Conservation (phyloP, 1,140 invertebrate genomes). For the Elymnias hypermnestra region DNA sequence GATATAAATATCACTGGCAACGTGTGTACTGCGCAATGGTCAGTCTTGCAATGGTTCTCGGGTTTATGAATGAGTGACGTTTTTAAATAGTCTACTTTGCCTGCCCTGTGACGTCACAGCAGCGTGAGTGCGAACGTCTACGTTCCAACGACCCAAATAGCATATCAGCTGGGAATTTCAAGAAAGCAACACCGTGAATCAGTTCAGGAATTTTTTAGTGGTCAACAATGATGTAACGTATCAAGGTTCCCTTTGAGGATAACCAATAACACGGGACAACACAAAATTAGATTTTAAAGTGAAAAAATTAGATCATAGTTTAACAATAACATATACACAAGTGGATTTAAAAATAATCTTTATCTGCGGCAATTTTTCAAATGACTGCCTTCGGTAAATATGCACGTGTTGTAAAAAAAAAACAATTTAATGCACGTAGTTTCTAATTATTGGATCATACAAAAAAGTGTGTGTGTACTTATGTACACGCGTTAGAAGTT, state of each 20-base stretch:
- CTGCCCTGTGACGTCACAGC: constrained; percentile 42
- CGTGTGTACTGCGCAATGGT: constrained; percentile 52
- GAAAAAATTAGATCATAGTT: no score
- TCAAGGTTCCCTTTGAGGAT: not conserved
- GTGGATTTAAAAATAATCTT: no score
- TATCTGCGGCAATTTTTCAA: no score
- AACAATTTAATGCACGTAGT: no score
- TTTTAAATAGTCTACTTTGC: constrained; percentile 48
- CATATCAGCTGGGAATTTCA: constrained; percentile 35
- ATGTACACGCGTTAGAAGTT: no score
- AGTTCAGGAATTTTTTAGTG: constrained; percentile 3
- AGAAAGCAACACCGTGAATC: constrained; percentile 25
- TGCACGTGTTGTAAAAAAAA: no score
- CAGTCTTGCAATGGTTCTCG: constrained; percentile 41
- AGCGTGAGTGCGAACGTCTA: constrained; percentile 45
- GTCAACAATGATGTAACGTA: constrained; percentile 2
- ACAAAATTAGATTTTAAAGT: no score
- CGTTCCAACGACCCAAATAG: constrained; percentile 53
- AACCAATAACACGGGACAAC: no score
- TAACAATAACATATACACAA: no score
- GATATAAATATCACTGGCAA: constrained; percentile 20
- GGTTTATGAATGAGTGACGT: constrained; percentile 71
- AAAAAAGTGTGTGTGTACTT: no score
- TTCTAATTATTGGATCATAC: no score
- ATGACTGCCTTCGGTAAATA: no score